Percentiles rank a stretch among this genome's conserved stretches.
Conservation (phyloP, 2,888 invertebrate genomes). For the Calliphora vomitoria region DNA sequence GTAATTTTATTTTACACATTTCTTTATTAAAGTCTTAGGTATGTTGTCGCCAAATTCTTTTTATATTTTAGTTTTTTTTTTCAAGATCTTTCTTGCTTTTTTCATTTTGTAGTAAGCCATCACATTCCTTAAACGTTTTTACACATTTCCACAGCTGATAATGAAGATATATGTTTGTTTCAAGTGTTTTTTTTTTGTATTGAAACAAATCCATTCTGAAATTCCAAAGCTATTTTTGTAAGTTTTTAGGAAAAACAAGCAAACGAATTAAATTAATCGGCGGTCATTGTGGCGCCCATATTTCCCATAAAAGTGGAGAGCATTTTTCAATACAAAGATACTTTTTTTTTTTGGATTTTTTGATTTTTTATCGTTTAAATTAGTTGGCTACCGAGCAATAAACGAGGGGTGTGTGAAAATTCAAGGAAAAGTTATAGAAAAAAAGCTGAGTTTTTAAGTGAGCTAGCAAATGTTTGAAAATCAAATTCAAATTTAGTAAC, state of each 20-base stretch:
- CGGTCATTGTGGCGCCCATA: constrained; percentile 61
- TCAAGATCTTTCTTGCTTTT: constrained; percentile 22
- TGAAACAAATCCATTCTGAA: constrained; percentile 52
- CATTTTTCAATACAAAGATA: constrained; percentile 1
- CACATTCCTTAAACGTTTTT: constrained; percentile 23
- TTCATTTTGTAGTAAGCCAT: neutral
- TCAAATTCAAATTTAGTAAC: too few relatives aligned
- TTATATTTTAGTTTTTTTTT: neutral
- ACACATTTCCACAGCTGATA: constrained; percentile 19
- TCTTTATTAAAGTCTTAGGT: neutral
- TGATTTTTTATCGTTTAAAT: constrained; percentile 7
- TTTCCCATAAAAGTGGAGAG: constrained; percentile 2
- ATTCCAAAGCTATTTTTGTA: constrained; percentile 62
- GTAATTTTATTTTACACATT: constrained; percentile 26
- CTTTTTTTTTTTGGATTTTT: constrained; percentile 6
- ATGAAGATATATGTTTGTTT: neutral
- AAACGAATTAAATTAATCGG: constrained; percentile 23
- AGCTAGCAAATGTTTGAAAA: too few relatives aligned
- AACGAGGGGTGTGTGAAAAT: neutral
- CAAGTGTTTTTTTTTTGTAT: neutral
- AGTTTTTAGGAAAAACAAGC: neutral
- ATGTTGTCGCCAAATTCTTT: constrained; percentile 40
- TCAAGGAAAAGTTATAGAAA: too few relatives aligned
- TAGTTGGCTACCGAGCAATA: constrained; percentile 21
- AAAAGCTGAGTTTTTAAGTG: too few relatives aligned